Evolutionary conservation across 2,113 vertebrate genomes (phyloP), one percentile per base, ranked within the genome.

Genomic region (Orcinus orca): DNA sequence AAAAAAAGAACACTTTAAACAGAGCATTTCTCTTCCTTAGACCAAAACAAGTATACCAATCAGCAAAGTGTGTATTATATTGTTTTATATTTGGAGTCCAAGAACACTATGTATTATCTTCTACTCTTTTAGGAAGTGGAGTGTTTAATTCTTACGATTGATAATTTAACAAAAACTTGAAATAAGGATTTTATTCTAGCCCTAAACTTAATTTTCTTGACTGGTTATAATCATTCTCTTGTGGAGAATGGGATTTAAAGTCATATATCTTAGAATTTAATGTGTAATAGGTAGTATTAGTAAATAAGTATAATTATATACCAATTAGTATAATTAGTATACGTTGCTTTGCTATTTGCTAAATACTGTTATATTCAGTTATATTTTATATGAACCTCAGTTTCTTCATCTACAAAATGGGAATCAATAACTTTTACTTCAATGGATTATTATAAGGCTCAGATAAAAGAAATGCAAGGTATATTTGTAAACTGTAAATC

Each of bases 161-260:
- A 58, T 58, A 63, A 76, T 36, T 50, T 81, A 91, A 93, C 83
- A 81, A 80, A 93, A 92, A 82, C 53, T 21, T 12, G 55, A 94
- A 85, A 41, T 50, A 93, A 76, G 13, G 21, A 58, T 31, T 85
- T 88, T 88, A 47, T 67, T 76, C 23, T 36, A 31, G 31, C 36
- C 74, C 31, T 33, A 62, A 90, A 77, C 8, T 81, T 86, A 87
- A 76, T 81, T 93, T 76, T 88, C n/a, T 95, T 97, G 25, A 63
- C 2, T 38, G 20, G 53, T 88, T 96, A 96, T 53, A 82, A 50
- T 3, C 23, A 44, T 20, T 93, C 14, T 91, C 65, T 38, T 87
- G 0, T 82, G 80, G 82, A 91, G 36, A 83, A 71, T 9, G 18
- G 15, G 23, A 76, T 70, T 92, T 93, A 84, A 68, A 93, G 53